Conservation (phyloP, 2,797 vertebrate species). For the Urophycis tenuis region DNA sequence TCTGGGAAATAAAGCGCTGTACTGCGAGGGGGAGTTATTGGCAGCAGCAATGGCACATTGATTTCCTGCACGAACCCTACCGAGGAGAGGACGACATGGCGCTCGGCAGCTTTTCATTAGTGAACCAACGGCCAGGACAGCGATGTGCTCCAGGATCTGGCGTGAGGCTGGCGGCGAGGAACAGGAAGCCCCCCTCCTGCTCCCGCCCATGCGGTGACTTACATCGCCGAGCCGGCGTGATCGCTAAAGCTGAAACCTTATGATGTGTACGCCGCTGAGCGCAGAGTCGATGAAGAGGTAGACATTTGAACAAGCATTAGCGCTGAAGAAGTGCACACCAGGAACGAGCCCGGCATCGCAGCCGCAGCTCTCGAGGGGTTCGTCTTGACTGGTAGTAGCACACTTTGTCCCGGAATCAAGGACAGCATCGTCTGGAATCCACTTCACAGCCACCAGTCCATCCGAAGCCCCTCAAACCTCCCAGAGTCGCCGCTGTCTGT, state of each 20-base stretch:
- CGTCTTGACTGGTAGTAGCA: background rate
- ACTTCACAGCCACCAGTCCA: constrained; percentile 49
- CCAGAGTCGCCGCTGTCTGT: constrained; percentile 63
- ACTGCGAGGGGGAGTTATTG: constrained; percentile 34
- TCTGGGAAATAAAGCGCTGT: constrained; percentile 33
- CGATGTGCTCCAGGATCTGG: background rate
- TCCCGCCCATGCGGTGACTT: constrained; percentile 8
- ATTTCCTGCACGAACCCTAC: constrained; percentile 43
- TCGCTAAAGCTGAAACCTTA: background rate
- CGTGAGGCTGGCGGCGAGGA: background rate
- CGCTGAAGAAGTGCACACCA: background rate
- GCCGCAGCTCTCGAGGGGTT: background rate
- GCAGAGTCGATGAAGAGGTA: background rate
- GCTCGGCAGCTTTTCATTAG: constrained; percentile 47
- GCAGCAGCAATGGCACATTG: constrained; percentile 47
- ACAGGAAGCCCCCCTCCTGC: background rate
- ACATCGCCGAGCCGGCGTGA: constrained; percentile 4
- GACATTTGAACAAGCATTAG: background rate
- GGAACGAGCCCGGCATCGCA: background rate
- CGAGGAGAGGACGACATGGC: constrained; percentile 29
- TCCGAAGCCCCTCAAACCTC: constrained; percentile 49
- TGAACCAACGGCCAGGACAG: constrained; percentile 41
- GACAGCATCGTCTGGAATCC: background rate
- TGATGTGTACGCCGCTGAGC: background rate
- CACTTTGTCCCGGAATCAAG: background rate